Evolutionary conservation across 2,888 invertebrate genomes (phyloP).

Genomic region (Polietes domitor): DNA sequence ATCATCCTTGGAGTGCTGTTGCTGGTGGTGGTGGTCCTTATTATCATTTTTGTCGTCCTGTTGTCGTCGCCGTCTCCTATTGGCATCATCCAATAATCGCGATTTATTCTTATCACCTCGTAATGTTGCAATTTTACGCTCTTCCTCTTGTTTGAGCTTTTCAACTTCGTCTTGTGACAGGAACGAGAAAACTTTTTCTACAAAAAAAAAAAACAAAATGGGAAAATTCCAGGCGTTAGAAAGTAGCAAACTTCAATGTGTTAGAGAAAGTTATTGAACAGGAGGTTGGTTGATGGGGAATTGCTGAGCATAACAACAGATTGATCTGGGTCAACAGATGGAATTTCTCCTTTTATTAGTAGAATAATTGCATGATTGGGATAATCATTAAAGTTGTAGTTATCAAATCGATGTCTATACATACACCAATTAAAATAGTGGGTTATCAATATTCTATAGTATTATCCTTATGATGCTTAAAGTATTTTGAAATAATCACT

Average conservation of each 20-base stretch:
- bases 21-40: slow-evolving; percentile 69
- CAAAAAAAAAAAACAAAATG: slow-evolving; percentile 34
- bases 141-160: slow-evolving; percentile 96
- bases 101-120: slow-evolving; percentile 80
- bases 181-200: slow-evolving; percentile 96
- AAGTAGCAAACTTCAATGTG: not conserved
- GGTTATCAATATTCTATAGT: too few relatives aligned
- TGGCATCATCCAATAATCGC: slow-evolving; percentile 77
- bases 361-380: too few relatives aligned
- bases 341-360: too few relatives aligned
- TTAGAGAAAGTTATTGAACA: slow-evolving; percentile 24
- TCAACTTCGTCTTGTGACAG: slow-evolving; percentile 96
- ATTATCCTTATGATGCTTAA: too few relatives aligned
- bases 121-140: slow-evolving; percentile 89
- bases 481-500: too few relatives aligned
- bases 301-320: too few relatives aligned
- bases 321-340: too few relatives aligned
- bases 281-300: not conserved
- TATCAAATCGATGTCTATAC: too few relatives aligned
- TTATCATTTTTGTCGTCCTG: slow-evolving; percentile 71
- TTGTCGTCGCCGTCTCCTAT: slow-evolving; percentile 74
- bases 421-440: too few relatives aligned
- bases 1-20: slow-evolving; percentile 69
- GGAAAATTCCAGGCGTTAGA: not conserved
- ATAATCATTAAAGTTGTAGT: too few relatives aligned